These are phyloP conservation scores for Xiphorhynchus erythropygius DNA, from an alignment of 2,797 vertebrate genomes.

Conservation along the genomic window DNA sequence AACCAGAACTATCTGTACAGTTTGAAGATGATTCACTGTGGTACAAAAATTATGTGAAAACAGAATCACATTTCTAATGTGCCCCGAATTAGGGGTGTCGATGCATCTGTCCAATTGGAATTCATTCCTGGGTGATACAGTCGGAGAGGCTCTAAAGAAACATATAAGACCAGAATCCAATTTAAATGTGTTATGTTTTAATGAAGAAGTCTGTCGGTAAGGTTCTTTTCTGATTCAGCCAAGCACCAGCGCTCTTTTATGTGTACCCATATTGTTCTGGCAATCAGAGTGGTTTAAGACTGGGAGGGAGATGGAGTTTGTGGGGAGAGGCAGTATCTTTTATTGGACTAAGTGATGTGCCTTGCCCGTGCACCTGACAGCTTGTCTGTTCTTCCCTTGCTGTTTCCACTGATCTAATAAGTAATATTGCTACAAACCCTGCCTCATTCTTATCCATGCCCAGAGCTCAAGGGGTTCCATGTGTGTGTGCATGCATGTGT, in stretches of 20 bases:
- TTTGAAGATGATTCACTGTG: neutral
- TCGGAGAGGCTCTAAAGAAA: neutral
- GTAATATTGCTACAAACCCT: neutral
- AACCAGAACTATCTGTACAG: neutral
- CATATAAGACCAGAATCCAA: neutral
- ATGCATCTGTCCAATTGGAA: neutral
- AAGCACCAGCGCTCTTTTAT: neutral
- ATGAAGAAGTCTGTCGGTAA: neutral
- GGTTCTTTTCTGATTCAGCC: neutral
- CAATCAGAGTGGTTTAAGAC: neutral
- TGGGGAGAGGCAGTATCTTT: neutral
- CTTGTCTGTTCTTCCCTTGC: neutral
- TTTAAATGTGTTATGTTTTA: neutral
- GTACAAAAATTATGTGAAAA: neutral
- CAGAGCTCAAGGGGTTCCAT: neutral
- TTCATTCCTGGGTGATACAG: neutral
- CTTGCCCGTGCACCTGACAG: neutral
- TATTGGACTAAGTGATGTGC: neutral
- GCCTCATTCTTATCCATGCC: neutral
- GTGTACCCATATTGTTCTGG: neutral
- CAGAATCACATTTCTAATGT: neutral
- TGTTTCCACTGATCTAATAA: neutral
- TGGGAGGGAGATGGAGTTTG: neutral
- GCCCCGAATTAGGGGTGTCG: neutral
- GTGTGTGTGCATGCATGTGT: fast-evolving